Evolutionary conservation across 2,888 invertebrate species (phyloP), one percentile per base, ranked within the genome.

Genomic region (Heliconius erato): DNA sequence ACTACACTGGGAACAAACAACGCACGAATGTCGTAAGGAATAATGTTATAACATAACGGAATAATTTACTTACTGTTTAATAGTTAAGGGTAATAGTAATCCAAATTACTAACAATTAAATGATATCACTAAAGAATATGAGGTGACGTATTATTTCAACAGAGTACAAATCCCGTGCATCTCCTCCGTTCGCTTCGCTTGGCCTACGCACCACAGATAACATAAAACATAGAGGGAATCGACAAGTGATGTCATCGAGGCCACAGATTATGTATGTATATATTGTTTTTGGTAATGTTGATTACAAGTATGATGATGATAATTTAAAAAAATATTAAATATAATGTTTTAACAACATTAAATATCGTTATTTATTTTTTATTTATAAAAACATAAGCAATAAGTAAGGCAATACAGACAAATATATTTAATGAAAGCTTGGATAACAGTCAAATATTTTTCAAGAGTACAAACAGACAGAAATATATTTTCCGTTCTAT

Each of bases 111-210:
- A 88, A 89, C 86, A 89, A 90, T 89, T 89, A 85, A 87, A 86
- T 88, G 88, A 89, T 90, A 92, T 89, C 89, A 92, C 91, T 92
- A 82, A 82, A 82, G 88, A 92, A 88, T 90, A 89, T 82, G 89
- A 92, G 94, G 94, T 95, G 95, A 95, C 95, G 95, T 95, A 94
- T 94, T 94, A 93, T 91, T 94, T 92, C 89, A 92, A 91, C 91
- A 91, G 91, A 91, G 91, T 92, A 92, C 91, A 90, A 93, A 91
- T 92, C 90, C 91, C 91, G 92, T 91, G 93, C 94, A 94, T 94
- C 91, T 94, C 93, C 83, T 86, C 91, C 89, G 89, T 89, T 90
- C 87, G 91, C 92, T 92, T 92, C 93, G 94, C 94, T 94, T 94
- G 93, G 92, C 90, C 89, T 89, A 87, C 87, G 88, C 88, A 85